A percentile compares a stretch with the other conserved stretches of the same genome.
Conservation (phyloP, 1,140 invertebrate species). For the Zaprionus camerounensis region DNA sequence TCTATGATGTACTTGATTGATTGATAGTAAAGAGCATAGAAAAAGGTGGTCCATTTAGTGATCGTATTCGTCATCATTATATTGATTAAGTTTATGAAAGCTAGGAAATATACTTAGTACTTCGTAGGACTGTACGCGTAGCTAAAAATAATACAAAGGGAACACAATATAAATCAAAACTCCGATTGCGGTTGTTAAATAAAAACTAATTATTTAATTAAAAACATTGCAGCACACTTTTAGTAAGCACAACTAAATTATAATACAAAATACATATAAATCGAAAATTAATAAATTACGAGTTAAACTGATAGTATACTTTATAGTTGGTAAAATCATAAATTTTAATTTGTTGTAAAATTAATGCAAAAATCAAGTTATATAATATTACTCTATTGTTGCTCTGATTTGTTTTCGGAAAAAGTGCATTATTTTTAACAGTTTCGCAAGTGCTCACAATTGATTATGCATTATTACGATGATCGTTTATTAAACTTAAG, state of each 20-base stretch:
- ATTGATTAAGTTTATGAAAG: conserved; percentile 55
- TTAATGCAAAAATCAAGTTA: conserved; percentile 11
- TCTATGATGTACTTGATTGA: conserved; percentile 22
- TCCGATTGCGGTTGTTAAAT: conserved; percentile 44
- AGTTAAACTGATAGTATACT: conserved; percentile 52
- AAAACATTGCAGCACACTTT: conserved; percentile 80
- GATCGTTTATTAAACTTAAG: conserved; percentile 49
- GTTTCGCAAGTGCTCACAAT: conserved; percentile 61
- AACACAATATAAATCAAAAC: conserved; percentile 16
- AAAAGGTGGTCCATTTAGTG: conserved; percentile 83
- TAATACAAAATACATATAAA: conserved; percentile 73
- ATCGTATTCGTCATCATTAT: conserved; percentile 73
- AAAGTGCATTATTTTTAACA: conserved; percentile 63
- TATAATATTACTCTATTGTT: conserved; percentile 23
- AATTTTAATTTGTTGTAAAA: conserved; percentile 8
- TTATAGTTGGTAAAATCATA: conserved; percentile 17
- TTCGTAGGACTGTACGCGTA: neutral
- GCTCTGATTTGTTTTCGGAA: conserved; percentile 34
- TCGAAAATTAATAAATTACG: conserved; percentile 60
- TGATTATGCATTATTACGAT: conserved; percentile 65
- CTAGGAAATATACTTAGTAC: conserved; percentile 28
- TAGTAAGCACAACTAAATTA: conserved; percentile 72
- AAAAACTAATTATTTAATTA: conserved; percentile 69
- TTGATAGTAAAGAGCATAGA: conserved; percentile 63
- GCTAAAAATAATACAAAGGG: conserved; percentile 1